Evolutionary conservation across 2,113 vertebrate genomes (phyloP).

Genomic region (Phrynocephalus versicolor): DNA sequence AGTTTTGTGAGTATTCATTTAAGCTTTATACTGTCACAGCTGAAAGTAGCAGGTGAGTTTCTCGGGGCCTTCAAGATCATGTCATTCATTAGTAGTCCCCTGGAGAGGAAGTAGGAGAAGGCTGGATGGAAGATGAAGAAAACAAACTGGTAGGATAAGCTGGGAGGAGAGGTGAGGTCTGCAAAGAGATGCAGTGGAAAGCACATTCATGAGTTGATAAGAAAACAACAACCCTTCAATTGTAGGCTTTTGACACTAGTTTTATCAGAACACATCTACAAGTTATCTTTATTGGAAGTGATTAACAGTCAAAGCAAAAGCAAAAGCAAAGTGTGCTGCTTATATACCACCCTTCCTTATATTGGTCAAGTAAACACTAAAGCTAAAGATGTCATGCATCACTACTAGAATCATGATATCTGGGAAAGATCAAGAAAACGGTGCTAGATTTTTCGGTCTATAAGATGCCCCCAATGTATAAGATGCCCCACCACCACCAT

Average conservation of each 20-base stretch:
- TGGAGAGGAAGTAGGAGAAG: neutral
- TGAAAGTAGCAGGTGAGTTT: too few species aligned
- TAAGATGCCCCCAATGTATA: too few species aligned
- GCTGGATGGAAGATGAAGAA: neutral
- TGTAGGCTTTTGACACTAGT: neutral
- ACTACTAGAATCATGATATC: neutral
- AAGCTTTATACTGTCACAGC: too few species aligned
- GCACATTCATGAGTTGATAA: neutral
- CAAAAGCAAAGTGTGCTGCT: too few species aligned
- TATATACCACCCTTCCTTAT: too few species aligned
- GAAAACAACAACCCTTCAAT: neutral
- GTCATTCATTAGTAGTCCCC: neutral
- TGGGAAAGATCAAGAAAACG: neutral
- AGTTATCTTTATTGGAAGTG: neutral
- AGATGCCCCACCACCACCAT: too few species aligned
- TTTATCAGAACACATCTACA: neutral
- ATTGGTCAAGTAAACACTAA: neutral
- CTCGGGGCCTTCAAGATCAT: too few species aligned
- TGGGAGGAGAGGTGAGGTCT: neutral
- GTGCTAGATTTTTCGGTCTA: too few species aligned
- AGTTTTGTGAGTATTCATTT: too few species aligned
- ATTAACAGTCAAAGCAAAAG: neutral
- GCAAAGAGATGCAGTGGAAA: too few species aligned
- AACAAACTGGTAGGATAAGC: neutral
- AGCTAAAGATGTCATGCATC: neutral